Evolutionary conservation across 2,888 invertebrate species (phyloP).

Genomic region (Phaonia tiefii): DNA sequence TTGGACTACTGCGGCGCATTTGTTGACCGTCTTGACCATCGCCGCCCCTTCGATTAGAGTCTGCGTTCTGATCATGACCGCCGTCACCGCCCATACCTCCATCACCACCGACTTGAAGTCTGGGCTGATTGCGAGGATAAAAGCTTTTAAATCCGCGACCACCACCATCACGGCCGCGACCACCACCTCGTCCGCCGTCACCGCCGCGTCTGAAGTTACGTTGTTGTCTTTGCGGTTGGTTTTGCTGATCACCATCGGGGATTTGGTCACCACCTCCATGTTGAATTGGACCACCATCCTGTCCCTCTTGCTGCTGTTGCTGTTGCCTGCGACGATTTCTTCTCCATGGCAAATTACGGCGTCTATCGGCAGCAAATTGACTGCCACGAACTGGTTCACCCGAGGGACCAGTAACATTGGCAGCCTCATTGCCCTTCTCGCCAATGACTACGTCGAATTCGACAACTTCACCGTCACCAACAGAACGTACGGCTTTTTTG

Average conservation of each 20-base stretch:
- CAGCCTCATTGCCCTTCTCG: conserved; percentile 98
- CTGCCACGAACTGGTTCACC: conserved; percentile 98
- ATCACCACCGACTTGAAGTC: conserved; percentile 75
- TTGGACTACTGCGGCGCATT: conserved; percentile 82
- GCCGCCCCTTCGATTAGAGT: conserved; percentile 78
- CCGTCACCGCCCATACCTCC: conserved; percentile 74
- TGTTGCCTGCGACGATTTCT: conserved; percentile 77
- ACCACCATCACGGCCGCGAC: conserved; percentile 61
- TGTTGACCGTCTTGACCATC: conserved; percentile 80
- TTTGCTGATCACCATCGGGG: conserved; percentile 70
- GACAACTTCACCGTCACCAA: conserved; percentile 98
- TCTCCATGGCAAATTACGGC: conserved; percentile 80
- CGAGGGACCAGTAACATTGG: conserved; percentile 98
- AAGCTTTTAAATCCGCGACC: conserved; percentile 76
- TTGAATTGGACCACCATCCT: conserved; percentile 67
- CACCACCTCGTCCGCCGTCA: too few relatives aligned
- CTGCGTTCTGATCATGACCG: conserved; percentile 80
- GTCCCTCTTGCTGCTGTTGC: conserved; percentile 69
- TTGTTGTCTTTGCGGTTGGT: conserved; percentile 71
- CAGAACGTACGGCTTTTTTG: conserved; percentile 98
- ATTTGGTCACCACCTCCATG: conserved; percentile 68
- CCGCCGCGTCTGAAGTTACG: conserved; percentile 75
- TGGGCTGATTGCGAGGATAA: conserved; percentile 75
- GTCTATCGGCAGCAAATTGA: conserved; percentile 94
- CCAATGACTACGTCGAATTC: conserved; percentile 99